These are phyloP conservation scores for Ictalurus punctatus DNA, from an alignment of 2,113 vertebrate genomes.

Conservation along the genomic window DNA sequence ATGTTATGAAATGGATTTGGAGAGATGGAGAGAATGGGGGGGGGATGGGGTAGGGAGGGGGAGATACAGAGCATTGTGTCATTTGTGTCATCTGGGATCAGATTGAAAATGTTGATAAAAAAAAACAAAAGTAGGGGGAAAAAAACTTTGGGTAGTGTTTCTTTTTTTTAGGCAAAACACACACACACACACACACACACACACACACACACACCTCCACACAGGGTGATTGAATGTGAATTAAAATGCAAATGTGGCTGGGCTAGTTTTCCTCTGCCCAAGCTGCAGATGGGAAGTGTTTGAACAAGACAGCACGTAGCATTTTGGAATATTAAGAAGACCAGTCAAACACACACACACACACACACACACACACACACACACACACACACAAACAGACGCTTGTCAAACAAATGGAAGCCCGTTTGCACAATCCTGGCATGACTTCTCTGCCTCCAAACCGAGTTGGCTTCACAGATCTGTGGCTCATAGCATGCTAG, in stretches of 20 bases:
- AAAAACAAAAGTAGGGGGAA: background rate
- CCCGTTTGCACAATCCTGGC: background rate
- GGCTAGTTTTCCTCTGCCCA: slow-evolving; percentile 61
- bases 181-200: background rate
- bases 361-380: slow-evolving; percentile 13
- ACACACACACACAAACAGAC: slow-evolving; percentile 1
- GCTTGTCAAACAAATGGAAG: background rate
- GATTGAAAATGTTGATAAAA: background rate
- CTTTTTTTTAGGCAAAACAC: background rate
- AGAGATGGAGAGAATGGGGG: background rate
- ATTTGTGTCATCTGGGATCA: background rate
- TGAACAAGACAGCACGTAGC: slow-evolving; percentile 39
- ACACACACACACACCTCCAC: slow-evolving; percentile 24
- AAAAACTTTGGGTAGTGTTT: background rate
- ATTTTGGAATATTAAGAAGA: slow-evolving; percentile 42
- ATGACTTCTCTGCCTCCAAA: background rate
- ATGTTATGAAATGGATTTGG: background rate
- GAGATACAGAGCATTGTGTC: too few relatives aligned
- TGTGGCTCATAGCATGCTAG: background rate
- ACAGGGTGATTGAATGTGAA: slow-evolving; percentile 69
- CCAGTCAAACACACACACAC: background rate
- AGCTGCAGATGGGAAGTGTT: slow-evolving; percentile 62
- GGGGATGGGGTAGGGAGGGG: too few relatives aligned
- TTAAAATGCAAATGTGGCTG: slow-evolving; percentile 76
- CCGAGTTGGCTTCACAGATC: background rate